A percentile compares a stretch with the other conserved stretches of the same genome.
Conservation (phyloP, 2,888 invertebrate genomes). For the Lepidochitona cinerea region DNA sequence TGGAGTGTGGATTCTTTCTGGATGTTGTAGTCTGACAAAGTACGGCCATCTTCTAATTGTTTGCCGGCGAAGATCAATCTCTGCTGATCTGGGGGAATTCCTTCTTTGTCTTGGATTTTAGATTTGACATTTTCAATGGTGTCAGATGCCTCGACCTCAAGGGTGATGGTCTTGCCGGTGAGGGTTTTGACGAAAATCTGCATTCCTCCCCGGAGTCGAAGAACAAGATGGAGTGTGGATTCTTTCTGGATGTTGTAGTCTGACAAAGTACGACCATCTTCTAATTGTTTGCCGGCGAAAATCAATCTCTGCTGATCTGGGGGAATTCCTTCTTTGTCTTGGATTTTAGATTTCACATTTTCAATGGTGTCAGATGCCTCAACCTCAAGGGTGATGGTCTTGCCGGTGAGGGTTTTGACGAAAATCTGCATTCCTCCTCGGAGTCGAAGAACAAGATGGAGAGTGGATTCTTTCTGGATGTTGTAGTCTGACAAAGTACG, state of each 20-base stretch:
- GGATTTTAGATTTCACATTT: neutral
- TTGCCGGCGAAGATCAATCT: neutral
- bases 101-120: neutral
- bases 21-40: neutral
- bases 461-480: slow-evolving; percentile 96
- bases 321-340: neutral
- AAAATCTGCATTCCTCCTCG: slow-evolving; percentile 87
- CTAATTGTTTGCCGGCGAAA: neutral
- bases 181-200: neutral
- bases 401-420: slow-evolving; percentile 65
- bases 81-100: neutral
- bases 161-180: neutral
- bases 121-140: neutral
- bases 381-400: neutral
- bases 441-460: slow-evolving; percentile 90
- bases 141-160: neutral
- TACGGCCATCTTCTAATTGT: neutral
- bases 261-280: neutral
- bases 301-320: neutral
- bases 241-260: neutral
- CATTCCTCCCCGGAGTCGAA: neutral
- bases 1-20: neutral
- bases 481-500: slow-evolving; percentile 94
- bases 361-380: neutral
- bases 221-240: neutral